Evolutionary conservation across 2,888 invertebrate species (phyloP).

Genomic region (Heliconius sara): DNA sequence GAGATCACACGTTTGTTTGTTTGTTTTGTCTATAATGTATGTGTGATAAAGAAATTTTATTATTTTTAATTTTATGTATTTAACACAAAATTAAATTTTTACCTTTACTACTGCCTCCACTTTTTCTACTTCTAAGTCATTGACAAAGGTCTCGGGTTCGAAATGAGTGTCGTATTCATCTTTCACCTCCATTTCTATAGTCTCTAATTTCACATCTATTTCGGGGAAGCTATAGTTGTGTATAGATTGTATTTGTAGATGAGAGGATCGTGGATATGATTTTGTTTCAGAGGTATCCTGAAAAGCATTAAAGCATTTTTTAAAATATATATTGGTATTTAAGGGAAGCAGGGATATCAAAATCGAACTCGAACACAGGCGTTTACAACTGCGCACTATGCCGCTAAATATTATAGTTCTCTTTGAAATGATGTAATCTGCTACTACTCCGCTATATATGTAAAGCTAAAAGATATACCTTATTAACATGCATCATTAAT

Average conservation of each 20-base stretch:
- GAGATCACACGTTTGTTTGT: not conserved
- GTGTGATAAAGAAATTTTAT: too few species aligned
- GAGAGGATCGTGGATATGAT: slow-evolving; percentile 8
- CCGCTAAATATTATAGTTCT: too few species aligned
- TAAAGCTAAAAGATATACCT: slow-evolving; percentile 39
- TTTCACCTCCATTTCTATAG: slow-evolving; percentile 49
- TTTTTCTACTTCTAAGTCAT: slow-evolving; percentile 53
- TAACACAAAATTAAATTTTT: not conserved
- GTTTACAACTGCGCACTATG: too few species aligned
- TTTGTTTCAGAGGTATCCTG: slow-evolving; percentile 34
- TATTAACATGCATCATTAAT: slow-evolving; percentile 54
- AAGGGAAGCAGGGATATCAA: not conserved
- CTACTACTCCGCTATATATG: too few species aligned
- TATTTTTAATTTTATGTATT: not conserved
- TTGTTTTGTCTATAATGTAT: too few species aligned
- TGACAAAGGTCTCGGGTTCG: slow-evolving; percentile 66
- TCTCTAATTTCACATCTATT: slow-evolving; percentile 41
- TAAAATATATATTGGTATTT: too few species aligned
- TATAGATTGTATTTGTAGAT: slow-evolving; percentile 37
- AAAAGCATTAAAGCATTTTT: not conserved
- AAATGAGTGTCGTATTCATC: slow-evolving; percentile 55
- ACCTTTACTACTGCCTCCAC: slow-evolving; percentile 34
- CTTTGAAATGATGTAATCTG: too few species aligned
- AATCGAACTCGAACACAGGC: too few species aligned
- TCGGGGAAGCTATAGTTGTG: slow-evolving; percentile 42